phyloP scores from a whole-genome alignment of 2,888 invertebrate genomes.

The Sycophila texana region DNA sequence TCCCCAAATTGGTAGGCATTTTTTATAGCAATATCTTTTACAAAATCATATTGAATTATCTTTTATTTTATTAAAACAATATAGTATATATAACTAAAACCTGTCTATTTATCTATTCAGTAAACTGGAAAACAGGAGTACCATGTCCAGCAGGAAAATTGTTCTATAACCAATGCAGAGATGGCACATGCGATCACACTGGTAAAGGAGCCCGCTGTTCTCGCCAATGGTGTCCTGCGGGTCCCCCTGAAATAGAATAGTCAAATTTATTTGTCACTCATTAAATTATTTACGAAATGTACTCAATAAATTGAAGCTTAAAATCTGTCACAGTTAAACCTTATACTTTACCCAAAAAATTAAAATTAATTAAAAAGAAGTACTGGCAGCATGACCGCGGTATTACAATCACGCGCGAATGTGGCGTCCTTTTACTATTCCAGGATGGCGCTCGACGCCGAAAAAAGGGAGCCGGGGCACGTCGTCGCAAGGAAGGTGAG shows the following conservation, averaged over 20 bases:
- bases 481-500: not conserved
- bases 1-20: constrained; percentile 34
- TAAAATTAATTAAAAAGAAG: not conserved
- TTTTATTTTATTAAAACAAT: not conserved
- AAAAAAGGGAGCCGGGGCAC: constrained; percentile 5
- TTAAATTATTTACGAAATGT: not conserved
- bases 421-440: constrained; percentile 28
- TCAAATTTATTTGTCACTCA: not conserved
- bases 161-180: constrained; percentile 39
- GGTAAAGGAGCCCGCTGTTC: constrained; percentile 29
- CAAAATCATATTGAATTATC: not conserved
- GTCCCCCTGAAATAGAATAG: not conserved
- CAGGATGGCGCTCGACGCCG: not conserved
- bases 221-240: not conserved
- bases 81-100: too few species aligned
- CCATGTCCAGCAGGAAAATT: constrained; percentile 32
- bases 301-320: not conserved
- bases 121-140: constrained; percentile 23
- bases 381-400: too few species aligned
- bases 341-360: not conserved
- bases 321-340: not conserved
- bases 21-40: not conserved
- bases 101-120: constrained; percentile 19
- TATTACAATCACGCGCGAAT: too few species aligned
- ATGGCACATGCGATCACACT: not conserved